Evolutionary conservation across 2,888 invertebrate genomes (phyloP), one percentile per base, ranked within the genome.

Genomic region (Nasonia oneida): DNA sequence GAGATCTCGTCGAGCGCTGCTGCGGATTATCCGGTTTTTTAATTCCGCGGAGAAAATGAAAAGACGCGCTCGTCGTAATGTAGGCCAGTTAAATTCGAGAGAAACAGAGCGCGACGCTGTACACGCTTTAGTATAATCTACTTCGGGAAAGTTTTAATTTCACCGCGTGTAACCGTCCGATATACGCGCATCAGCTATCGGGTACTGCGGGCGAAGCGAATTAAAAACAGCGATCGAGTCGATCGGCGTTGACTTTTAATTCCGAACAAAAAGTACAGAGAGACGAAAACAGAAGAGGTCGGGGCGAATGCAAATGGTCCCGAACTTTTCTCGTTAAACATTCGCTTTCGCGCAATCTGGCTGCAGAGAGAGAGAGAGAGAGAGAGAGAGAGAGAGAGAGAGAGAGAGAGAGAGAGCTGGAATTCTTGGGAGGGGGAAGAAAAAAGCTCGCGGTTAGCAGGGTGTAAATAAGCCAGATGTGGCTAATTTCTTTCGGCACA

Each of bases 321-420:
- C 50, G n/a, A 86, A 86, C 83, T 91, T 91, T 90, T 89, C 91
- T 91, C 90, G 89, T 91, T 91, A 91, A 42, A 89, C 89, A 91
- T 90, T 90, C 89, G 91, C 79, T 23, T 50, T 76, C 61, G 61
- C 23, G 61, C 61, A 61, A 61, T 61, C 61, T 23, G 8, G 23
- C 29, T 29, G 6, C 4, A 0, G n/a, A n/a, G 61, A 23, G 23
- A 23, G 23, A 23, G 23, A 23, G 23, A 23, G 23, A 23, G 23
- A 23, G 23, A 23, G 23, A 23, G 23, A 23, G 23, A 23, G 23
- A 0, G n/a, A n/a, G 61, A 0, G n/a, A n/a, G 61, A 29, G 29
- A 23, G 23, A 23, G 23, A 23, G 23, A 0, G n/a, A n/a, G 61
- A 0, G n/a, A n/a, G 61, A 29, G 29, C 29, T 29, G 2, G 61